Evolutionary conservation across 2,797 vertebrate species (phyloP).

Genomic region (Enteromius viviparus): DNA sequence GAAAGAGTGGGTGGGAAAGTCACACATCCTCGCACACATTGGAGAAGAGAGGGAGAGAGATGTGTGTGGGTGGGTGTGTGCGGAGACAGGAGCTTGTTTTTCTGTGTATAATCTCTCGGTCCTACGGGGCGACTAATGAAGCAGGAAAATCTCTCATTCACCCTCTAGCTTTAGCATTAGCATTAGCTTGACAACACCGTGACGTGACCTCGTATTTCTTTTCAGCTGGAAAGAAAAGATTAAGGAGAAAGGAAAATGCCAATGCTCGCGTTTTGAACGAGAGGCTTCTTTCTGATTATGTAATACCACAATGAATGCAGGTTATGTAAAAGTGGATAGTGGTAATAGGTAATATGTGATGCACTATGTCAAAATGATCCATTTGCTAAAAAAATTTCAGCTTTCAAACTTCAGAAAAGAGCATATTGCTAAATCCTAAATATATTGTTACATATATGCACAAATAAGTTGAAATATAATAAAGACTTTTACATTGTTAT

Average conservation of each 20-base stretch:
- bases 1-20: slow-evolving; percentile 49
- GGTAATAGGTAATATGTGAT: not conserved
- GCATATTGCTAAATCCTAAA: not conserved
- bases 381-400: not conserved
- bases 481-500: not conserved
- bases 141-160: slow-evolving; percentile 45
- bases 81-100: slow-evolving; percentile 73
- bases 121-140: slow-evolving; percentile 55
- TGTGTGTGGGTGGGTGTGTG: slow-evolving; percentile 67
- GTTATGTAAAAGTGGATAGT: not conserved
- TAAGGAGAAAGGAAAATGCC: not conserved
- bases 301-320: slow-evolving; percentile 7
- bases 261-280: not conserved
- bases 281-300: slow-evolving; percentile 10
- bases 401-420: not conserved
- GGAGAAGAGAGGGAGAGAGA: slow-evolving; percentile 37
- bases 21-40: slow-evolving; percentile 48
- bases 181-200: slow-evolving; percentile 37
- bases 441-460: not conserved
- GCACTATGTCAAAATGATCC: not conserved
- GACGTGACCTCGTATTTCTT: slow-evolving; percentile 15
- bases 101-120: slow-evolving; percentile 68
- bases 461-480: not conserved
- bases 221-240: slow-evolving; percentile 18
- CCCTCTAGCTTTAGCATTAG: slow-evolving; percentile 35